phyloP scores from a whole-genome alignment of 2,888 invertebrate genomes.

The Adelphocoris suturalis region DNA sequence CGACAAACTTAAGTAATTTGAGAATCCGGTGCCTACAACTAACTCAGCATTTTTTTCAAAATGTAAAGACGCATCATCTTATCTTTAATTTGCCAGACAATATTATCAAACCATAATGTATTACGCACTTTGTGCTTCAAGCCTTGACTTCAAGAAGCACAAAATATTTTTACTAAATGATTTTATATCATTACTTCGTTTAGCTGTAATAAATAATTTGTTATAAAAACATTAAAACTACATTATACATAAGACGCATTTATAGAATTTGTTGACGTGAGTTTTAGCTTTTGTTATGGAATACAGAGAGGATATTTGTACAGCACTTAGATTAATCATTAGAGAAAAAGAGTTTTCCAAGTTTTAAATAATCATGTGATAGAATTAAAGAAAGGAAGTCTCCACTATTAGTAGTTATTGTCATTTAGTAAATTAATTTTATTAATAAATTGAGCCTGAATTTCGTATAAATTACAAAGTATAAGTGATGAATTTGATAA shows the following conservation, averaged over 20 bases:
- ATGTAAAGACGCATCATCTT: no score
- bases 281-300: background rate
- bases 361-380: slow-evolving; percentile 6
- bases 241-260: background rate
- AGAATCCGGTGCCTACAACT: no score
- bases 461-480: background rate
- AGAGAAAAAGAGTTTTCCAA: background rate
- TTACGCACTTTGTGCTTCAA: slow-evolving; percentile 55
- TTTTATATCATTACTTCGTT: slow-evolving; percentile 30
- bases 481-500: background rate
- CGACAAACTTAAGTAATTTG: no score
- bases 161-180: slow-evolving; percentile 49
- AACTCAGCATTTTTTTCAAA: no score
- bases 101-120: background rate
- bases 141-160: slow-evolving; percentile 58
- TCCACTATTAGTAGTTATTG: background rate
- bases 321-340: background rate
- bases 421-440: background rate
- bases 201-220: slow-evolving; percentile 14
- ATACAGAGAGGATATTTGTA: background rate
- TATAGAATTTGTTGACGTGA: background rate
- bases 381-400: background rate
- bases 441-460: background rate
- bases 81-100: no score
- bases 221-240: background rate